Evolutionary conservation across 2,797 vertebrate genomes (phyloP).

Genomic region (Parauchenoglanis ngamensis): DNA sequence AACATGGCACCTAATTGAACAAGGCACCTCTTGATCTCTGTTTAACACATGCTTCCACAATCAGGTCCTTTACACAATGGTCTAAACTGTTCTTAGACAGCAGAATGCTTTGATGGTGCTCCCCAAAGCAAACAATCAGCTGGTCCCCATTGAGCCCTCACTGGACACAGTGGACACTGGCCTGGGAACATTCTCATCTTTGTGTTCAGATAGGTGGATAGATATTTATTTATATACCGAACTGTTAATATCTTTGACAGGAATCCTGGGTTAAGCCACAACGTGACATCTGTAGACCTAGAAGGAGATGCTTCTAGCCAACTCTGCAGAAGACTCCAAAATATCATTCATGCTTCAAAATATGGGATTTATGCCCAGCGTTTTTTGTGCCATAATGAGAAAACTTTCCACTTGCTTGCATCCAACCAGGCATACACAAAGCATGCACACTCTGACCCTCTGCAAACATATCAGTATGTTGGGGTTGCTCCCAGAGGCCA

Average conservation of each 20-base stretch:
- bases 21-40: neutral
- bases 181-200: neutral
- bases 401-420: neutral
- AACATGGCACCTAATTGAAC: neutral
- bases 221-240: neutral
- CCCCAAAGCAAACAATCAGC: neutral
- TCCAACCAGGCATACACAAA: neutral
- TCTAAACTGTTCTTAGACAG: neutral
- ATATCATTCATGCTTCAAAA: conserved; percentile 7
- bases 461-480: neutral
- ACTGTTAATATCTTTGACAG: neutral
- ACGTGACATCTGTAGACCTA: neutral
- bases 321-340: neutral
- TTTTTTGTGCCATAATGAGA: neutral
- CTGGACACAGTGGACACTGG: neutral
- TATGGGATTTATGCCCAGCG: neutral
- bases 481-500: conserved; percentile 1
- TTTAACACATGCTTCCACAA: neutral
- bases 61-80: fast-evolving
- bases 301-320: neutral
- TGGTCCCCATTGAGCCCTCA: neutral
- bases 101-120: neutral
- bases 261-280: neutral
- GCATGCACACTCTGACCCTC: neutral
- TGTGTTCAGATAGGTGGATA: neutral